These are phyloP conservation scores for Eulemur mongoz DNA, from an alignment of 2,797 vertebrate species.

Conservation along the genomic window DNA sequence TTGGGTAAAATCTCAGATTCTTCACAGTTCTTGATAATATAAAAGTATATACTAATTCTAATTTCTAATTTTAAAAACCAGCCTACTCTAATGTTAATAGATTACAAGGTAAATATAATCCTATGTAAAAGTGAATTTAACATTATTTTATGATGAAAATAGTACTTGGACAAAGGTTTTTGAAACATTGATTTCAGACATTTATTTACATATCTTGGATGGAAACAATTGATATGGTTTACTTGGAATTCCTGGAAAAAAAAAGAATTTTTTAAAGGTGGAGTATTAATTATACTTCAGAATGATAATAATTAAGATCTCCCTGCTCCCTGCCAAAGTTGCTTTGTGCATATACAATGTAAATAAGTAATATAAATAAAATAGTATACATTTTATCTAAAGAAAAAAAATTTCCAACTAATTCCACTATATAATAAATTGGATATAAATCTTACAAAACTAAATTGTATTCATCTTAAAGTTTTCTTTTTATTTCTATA, in stretches of 20 bases:
- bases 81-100: neutral
- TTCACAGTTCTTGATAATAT: neutral
- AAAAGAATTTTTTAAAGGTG: constrained; percentile 35
- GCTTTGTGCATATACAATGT: neutral
- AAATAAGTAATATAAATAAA: neutral
- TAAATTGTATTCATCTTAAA: neutral
- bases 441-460: constrained; percentile 25
- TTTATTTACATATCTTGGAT: constrained; percentile 82
- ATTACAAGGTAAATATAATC: neutral
- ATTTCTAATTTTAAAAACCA: constrained; percentile 28
- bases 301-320: neutral
- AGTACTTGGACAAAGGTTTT: constrained; percentile 27
- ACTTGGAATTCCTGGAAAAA: constrained; percentile 70
- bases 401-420: neutral
- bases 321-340: neutral
- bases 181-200: constrained; percentile 63
- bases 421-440: neutral
- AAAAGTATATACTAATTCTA: neutral
- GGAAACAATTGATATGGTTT: constrained; percentile 66
- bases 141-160: constrained; percentile 39
- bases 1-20: neutral
- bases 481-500: neutral
- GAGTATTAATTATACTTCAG: neutral
- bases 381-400: neutral
- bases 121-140: constrained; percentile 4